Conservation (phyloP, 2,113 vertebrate species). For the Gallinago paraguaiae region DNA sequence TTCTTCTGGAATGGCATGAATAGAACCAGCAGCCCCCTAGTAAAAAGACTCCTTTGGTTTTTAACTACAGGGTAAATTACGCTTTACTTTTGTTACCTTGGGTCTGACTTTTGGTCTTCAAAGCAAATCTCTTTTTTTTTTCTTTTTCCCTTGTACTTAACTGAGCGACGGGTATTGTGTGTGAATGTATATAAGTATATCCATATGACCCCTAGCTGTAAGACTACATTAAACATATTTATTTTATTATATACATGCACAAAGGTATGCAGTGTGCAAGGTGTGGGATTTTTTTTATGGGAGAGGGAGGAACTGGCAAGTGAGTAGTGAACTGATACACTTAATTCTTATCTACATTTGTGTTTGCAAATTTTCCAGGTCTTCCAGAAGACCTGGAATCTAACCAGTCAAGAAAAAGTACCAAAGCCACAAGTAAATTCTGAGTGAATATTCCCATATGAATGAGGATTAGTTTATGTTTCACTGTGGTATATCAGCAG, state of each 20-base stretch:
- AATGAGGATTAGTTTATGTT: conserved; percentile 31
- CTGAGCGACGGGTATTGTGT: neutral
- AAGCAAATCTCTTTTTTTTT: conserved; percentile 18
- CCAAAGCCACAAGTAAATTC: conserved; percentile 15
- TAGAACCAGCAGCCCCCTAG: conserved; percentile 62
- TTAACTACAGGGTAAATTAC: conserved; percentile 67
- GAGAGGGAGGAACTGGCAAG: neutral
- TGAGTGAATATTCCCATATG: conserved; percentile 29
- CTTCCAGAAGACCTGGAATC: neutral
- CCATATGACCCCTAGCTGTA: neutral
- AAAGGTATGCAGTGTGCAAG: conserved; percentile 18
- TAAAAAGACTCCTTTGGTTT: conserved; percentile 66
- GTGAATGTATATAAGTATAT: neutral
- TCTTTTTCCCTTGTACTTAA: neutral
- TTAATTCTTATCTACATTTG: neutral
- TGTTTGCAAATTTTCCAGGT: conserved; percentile 6
- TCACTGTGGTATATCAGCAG: conserved; percentile 11
- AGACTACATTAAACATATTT: conserved; percentile 7
- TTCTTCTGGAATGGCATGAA: conserved; percentile 69
- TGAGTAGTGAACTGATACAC: neutral
- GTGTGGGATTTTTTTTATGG: conserved; percentile 14
- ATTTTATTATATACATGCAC: conserved; percentile 40
- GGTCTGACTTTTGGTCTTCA: conserved; percentile 56
- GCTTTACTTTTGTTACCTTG: conserved; percentile 39
- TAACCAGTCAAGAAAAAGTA: conserved; percentile 21